Evolutionary conservation across 1,140 invertebrate genomes (phyloP), one percentile per base, ranked within the genome.

Genomic region (Cecropterus lyciades): DNA sequence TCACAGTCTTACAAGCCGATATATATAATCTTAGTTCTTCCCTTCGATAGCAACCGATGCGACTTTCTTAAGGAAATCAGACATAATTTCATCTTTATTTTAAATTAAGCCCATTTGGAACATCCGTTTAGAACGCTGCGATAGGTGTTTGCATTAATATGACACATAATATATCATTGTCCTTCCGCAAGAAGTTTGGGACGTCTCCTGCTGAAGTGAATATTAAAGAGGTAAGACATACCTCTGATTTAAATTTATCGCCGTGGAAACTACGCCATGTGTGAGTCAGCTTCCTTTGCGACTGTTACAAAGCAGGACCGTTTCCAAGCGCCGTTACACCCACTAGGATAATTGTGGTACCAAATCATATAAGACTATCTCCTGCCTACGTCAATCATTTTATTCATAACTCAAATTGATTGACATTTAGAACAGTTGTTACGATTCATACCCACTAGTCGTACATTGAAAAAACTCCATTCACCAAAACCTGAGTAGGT

Each of bases 341-440:
- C 76, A 85, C 79, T 69, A 69, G 49, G 55, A 77, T 46, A 67
- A 72, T 52, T 59, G 16, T 62, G 13, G 20, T 42, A 56, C 7
- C 7, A 20, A 56, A 20, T 56, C 55, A 27, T 43, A 45, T 57
- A 57, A 45, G 40, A 45, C 55, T 57, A 57, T 57, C 55, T 43
- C 16, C 53, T 20, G 11, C 20, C 42, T 81, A 81, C 56, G 80
- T 82, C 84, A 84, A 80, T 82, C 81, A 79, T 73, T 69, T 66
- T 77, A 78, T 78, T 84, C 80, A 75, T 78, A 67, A 49, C 68
- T 16, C 46, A 63, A 77, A 79, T 78, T 75, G 73, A 80, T 77
- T 76, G 78, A 82, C 74, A 81, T 80, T 79, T 73, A 46, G 79
- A 81, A 82, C 75, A 74, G 80, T 76, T 69, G 67, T 67, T 68